Conservation (phyloP, 1,140 invertebrate genomes). For the Drosophila ananassae region DNA sequence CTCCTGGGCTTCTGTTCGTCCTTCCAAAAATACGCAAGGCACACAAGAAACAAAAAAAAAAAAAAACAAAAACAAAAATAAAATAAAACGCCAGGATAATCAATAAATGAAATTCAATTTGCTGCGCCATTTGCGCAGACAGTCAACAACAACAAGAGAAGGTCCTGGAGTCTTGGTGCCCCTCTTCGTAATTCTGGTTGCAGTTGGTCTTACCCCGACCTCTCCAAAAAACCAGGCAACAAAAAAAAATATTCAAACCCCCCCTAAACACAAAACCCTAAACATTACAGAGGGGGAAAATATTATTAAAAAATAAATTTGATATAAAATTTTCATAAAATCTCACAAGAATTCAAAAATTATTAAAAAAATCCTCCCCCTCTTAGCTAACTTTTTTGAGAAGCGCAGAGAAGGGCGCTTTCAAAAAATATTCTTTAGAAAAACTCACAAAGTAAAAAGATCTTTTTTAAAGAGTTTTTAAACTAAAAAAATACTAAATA, state of each 20-base stretch:
- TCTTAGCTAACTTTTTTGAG: background rate
- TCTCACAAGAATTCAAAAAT: no score
- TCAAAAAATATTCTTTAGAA: no score
- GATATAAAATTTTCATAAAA: no score
- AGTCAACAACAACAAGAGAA: conserved; percentile 44
- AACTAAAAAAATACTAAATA: background rate
- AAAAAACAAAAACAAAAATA: conserved; percentile 38
- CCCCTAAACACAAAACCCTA: background rate
- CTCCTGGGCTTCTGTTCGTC: background rate
- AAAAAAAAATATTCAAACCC: background rate
- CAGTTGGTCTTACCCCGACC: conserved; percentile 7
- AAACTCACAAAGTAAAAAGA: no score
- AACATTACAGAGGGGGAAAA: background rate
- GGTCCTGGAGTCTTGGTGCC: background rate
- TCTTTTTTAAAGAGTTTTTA: no score
- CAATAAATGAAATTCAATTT: conserved; percentile 83
- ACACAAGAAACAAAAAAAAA: background rate
- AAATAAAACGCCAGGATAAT: conserved; percentile 81
- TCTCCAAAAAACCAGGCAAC: background rate
- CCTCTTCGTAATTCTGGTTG: conserved; percentile 26
- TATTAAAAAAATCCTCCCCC: no score
- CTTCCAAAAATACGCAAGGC: conserved; percentile 40
- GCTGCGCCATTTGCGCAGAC: conserved; percentile 81
- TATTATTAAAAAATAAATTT: background rate
- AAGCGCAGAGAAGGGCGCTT: background rate